Conservation (phyloP, 2,888 invertebrate species). For the Parochlus steinenii region DNA sequence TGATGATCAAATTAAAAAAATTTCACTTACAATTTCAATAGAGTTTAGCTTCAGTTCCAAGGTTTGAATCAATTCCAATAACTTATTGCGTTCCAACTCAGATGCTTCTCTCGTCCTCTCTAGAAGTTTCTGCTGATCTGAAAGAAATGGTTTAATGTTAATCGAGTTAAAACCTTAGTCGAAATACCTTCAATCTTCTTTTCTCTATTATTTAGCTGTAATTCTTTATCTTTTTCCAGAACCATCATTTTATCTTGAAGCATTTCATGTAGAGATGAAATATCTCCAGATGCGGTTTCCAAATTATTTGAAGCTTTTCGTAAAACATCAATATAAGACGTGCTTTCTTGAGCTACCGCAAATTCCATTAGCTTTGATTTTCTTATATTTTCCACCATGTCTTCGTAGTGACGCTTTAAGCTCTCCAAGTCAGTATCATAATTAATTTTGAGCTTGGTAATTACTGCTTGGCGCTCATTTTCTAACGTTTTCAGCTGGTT, state of each 20-base stretch:
- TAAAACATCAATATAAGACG: constrained; percentile 25
- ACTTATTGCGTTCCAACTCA: constrained; percentile 23
- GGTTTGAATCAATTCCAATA: constrained; percentile 27
- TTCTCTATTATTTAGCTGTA: constrained; percentile 22
- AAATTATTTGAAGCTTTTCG: constrained; percentile 25
- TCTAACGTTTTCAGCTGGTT: constrained; percentile 19
- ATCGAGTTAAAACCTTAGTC: too few species aligned
- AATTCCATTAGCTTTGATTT: constrained; percentile 28
- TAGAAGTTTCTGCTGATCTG: constrained; percentile 22
- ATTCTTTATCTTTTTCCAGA: constrained; percentile 22
- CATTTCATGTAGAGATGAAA: constrained; percentile 23
- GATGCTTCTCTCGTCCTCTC: constrained; percentile 21
- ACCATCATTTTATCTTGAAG: constrained; percentile 21
- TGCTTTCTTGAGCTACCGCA: constrained; percentile 25
- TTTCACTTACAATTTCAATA: constrained; percentile 18
- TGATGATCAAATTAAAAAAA: constrained; percentile 1
- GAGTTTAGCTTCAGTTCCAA: constrained; percentile 25
- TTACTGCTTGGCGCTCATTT: constrained; percentile 23
- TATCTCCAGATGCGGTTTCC: constrained; percentile 19
- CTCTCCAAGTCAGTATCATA: constrained; percentile 23
- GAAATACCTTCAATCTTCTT: constrained; percentile 21
- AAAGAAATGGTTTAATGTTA: too few species aligned
- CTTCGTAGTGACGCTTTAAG: constrained; percentile 20
- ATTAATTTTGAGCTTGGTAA: constrained; percentile 21
- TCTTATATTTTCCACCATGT: constrained; percentile 25